Percentiles rank a stretch among this genome's conserved stretches.
phyloP scores from a whole-genome alignment of 2,888 invertebrate genomes.

The Notocelia uddmanniana region DNA sequence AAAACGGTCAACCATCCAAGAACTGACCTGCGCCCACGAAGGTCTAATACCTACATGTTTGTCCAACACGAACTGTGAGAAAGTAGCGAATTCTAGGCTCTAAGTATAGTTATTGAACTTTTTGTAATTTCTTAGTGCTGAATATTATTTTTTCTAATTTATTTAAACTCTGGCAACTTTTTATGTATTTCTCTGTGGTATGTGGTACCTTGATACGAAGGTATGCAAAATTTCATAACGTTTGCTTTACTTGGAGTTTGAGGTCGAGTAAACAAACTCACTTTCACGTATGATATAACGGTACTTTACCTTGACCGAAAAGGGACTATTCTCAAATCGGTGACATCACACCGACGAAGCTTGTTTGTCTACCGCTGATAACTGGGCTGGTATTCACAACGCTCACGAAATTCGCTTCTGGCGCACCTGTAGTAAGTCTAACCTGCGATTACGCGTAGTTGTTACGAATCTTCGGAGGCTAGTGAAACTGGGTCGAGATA shows the following conservation, averaged over 20 bases:
- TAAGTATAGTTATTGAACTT: no score
- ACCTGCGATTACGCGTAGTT: background rate
- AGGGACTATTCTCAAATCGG: conserved; percentile 32
- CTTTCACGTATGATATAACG: conserved; percentile 18
- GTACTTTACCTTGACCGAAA: conserved; percentile 26
- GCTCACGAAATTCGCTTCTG: background rate
- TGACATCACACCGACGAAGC: conserved; percentile 37
- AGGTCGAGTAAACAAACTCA: background rate
- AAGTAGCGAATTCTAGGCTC: background rate
- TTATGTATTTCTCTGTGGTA: background rate
- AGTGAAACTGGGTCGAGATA: background rate
- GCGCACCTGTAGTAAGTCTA: background rate
- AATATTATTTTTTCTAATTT: background rate
- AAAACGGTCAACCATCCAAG: no score
- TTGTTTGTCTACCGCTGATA: conserved; percentile 34
- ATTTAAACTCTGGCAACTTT: background rate
- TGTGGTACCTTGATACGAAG: background rate
- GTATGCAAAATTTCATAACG: conserved; percentile 1
- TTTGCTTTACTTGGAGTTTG: background rate
- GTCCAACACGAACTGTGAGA: background rate
- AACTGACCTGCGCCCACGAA: no score
- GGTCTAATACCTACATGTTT: no score
- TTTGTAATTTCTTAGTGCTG: no score
- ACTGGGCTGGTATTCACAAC: background rate
- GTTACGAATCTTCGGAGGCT: background rate